Conservation (phyloP, 2,888 invertebrate genomes). For the Azorinus chamasolen region DNA sequence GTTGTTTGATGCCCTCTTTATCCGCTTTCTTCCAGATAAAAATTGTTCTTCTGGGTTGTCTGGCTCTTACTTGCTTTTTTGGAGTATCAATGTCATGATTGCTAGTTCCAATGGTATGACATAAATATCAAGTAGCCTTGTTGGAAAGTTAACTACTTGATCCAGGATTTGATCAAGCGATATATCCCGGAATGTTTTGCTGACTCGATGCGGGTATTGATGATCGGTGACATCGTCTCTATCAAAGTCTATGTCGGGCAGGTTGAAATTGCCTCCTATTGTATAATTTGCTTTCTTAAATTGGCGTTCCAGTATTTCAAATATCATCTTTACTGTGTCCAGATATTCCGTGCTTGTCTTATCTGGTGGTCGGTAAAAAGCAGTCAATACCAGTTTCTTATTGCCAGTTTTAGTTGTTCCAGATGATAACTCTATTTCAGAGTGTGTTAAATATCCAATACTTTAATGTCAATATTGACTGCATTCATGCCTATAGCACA, state of each 20-base stretch:
- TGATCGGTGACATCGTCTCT: not conserved
- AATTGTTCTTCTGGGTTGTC: not conserved
- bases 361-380: conserved; percentile 20
- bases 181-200: not conserved
- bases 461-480: conserved; percentile 8
- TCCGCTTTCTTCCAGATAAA: conserved; percentile 1
- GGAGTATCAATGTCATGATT: conserved; percentile 2
- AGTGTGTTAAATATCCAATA: not conserved
- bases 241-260: conserved; percentile 18
- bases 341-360: conserved; percentile 1
- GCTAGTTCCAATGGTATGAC: not conserved
- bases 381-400: not conserved
- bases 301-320: conserved; percentile 2
- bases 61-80: too few relatives aligned
- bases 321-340: not conserved
- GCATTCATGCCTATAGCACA: conserved; percentile 1
- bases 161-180: too few relatives aligned
- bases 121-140: too few relatives aligned
- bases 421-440: not conserved
- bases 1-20: not conserved
- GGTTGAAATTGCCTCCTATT: conserved; percentile 16
- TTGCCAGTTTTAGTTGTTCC: not conserved
- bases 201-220: not conserved
- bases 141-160: too few relatives aligned
- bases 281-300: conserved; percentile 4